Conservation (phyloP, 2,113 vertebrate species). For the Brachyhypopomus occidentalis region DNA sequence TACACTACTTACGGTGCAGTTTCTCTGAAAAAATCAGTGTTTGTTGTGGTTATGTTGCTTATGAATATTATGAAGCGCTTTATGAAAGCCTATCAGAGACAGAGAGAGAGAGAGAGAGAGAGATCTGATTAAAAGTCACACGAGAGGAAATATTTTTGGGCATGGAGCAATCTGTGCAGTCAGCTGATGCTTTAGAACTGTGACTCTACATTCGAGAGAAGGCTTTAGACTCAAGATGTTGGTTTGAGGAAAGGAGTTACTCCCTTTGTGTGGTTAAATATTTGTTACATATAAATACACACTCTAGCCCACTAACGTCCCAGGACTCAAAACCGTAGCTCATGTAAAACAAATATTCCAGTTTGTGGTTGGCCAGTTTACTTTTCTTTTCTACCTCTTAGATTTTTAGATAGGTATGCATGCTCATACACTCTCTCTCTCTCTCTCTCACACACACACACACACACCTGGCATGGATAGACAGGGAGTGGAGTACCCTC, state of each 20-base stretch:
- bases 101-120: neutral
- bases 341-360: neutral
- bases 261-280: conserved; percentile 8
- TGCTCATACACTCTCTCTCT: too few species aligned
- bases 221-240: neutral
- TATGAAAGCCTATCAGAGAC: neutral
- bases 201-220: neutral
- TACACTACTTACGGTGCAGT: neutral
- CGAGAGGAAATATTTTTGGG: neutral
- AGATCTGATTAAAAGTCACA: neutral
- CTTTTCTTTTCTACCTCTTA: conserved; percentile 9
- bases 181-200: too few species aligned
- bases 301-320: neutral
- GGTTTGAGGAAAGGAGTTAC: conserved; percentile 4
- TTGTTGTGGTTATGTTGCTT: neutral
- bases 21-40: neutral
- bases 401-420: neutral
- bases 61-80: neutral
- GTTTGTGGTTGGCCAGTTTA: conserved; percentile 7
- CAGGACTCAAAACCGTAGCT: neutral
- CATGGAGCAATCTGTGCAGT: too few species aligned
- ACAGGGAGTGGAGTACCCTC: neutral
- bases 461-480: neutral
- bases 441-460: neutral
- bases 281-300: neutral